phyloP scores from a whole-genome alignment of 1,140 invertebrate species.

The Bombus breviceps region DNA sequence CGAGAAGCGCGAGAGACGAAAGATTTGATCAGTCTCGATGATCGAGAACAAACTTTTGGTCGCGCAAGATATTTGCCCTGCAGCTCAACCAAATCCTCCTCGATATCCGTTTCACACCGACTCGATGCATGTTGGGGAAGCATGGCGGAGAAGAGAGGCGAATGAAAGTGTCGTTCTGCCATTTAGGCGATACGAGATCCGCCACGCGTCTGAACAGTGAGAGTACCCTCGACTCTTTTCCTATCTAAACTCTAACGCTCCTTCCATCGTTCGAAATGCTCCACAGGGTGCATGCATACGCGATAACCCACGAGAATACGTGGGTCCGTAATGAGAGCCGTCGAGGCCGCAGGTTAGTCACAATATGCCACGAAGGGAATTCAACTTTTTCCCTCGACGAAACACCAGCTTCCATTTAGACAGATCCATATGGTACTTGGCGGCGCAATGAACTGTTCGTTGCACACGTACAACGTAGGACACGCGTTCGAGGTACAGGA shows the following conservation, averaged over 20 bases:
- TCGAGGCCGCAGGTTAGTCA: slow-evolving; percentile 17
- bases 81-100: background rate
- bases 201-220: slow-evolving; percentile 30
- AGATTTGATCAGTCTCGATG: background rate
- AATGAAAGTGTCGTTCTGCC: background rate
- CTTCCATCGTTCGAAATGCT: background rate
- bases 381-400: slow-evolving; percentile 1
- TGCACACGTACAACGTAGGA: background rate
- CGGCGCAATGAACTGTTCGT: background rate
- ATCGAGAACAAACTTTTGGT: background rate
- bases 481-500: background rate
- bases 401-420: background rate
- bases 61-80: background rate
- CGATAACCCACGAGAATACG: slow-evolving; percentile 47
- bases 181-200: slow-evolving; percentile 27
- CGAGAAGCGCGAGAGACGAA: background rate
- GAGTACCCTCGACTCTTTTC: slow-evolving; percentile 38
- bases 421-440: slow-evolving; percentile 17
- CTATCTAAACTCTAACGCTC: background rate
- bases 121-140: background rate
- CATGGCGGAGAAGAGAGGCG: background rate
- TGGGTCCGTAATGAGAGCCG: slow-evolving; percentile 40
- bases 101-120: background rate
- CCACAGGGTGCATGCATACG: background rate
- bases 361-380: slow-evolving; percentile 55